phyloP scores from a whole-genome alignment of 2,888 invertebrate genomes.

The Scotopteryx bipunctaria region DNA sequence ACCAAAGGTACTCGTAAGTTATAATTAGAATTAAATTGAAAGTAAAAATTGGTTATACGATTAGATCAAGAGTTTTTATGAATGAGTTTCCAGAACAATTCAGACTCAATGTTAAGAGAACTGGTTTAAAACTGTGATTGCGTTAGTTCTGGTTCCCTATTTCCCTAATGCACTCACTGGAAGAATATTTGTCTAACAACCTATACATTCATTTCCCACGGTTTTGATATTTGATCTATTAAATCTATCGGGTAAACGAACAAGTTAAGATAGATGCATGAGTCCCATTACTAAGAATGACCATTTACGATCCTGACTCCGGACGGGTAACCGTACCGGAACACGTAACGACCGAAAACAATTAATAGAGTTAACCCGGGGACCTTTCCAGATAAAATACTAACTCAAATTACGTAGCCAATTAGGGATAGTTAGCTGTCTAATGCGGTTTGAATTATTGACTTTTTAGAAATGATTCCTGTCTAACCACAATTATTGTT shows the following conservation, averaged over 20 bases:
- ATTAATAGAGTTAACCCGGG: constrained; percentile 55
- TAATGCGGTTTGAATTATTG: constrained; percentile 3
- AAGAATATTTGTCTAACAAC: too few species aligned
- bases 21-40: too few species aligned
- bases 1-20: too few species aligned
- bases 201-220: not conserved
- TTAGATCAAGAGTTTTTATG: too few species aligned
- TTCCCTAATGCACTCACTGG: too few species aligned
- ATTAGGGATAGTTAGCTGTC: constrained; percentile 37
- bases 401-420: constrained; percentile 49
- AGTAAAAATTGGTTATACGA: too few species aligned
- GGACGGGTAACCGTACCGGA: constrained; percentile 45
- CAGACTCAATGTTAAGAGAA: too few species aligned
- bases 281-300: constrained; percentile 53
- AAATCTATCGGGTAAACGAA: constrained; percentile 18
- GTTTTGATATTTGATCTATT: constrained; percentile 11
- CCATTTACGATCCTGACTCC: constrained; percentile 48
- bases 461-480: not conserved
- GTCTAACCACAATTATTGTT: too few species aligned
- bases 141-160: too few species aligned
- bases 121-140: too few species aligned
- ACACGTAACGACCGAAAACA: constrained; percentile 56
- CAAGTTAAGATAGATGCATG: constrained; percentile 49
- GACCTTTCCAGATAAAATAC: constrained; percentile 51
- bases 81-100: too few species aligned